Evolutionary conservation across 2,888 invertebrate genomes (phyloP).

Genomic region (Sisyra terminalis): DNA sequence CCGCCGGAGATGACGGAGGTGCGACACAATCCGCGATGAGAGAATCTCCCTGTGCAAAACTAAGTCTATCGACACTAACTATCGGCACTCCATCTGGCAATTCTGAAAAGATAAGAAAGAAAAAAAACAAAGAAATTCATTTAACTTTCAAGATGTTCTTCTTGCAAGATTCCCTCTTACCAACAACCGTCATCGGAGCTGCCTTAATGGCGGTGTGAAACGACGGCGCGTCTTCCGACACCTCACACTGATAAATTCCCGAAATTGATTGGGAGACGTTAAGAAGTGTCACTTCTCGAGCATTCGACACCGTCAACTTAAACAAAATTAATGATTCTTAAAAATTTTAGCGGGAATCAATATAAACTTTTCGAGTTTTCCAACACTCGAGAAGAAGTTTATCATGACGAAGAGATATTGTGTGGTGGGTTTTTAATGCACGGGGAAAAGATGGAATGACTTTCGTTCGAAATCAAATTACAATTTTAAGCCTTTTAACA

Average conservation of each 20-base stretch:
- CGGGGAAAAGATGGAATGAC: too few species aligned
- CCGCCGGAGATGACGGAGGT: slow-evolving; percentile 41
- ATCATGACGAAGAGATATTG: too few species aligned
- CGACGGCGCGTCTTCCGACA: slow-evolving; percentile 51
- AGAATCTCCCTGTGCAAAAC: slow-evolving; percentile 40
- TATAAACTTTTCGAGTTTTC: too few species aligned
- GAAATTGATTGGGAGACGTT: slow-evolving; percentile 47
- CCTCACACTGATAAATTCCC: slow-evolving; percentile 56
- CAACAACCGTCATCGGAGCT: slow-evolving; percentile 47
- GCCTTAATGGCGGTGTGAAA: slow-evolving; percentile 49
- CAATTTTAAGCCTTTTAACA: too few species aligned
- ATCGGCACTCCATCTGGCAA: slow-evolving; percentile 39
- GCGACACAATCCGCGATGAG: slow-evolving; percentile 41
- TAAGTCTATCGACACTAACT: slow-evolving; percentile 36
- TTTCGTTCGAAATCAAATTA: too few species aligned
- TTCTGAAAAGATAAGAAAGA: slow-evolving; percentile 26
- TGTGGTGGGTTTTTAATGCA: too few species aligned
- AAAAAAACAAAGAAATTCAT: slow-evolving; percentile 4
- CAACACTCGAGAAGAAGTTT: too few species aligned
- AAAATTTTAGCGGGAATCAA: slow-evolving; percentile 4
- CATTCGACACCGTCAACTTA: slow-evolving; percentile 49
- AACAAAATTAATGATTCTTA: slow-evolving; percentile 14
- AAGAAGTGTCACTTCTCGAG: slow-evolving; percentile 47
- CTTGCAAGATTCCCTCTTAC: slow-evolving; percentile 30
- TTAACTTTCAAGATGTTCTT: background rate